Conservation (phyloP, 2,797 vertebrate species). For the Tinamus major region DNA sequence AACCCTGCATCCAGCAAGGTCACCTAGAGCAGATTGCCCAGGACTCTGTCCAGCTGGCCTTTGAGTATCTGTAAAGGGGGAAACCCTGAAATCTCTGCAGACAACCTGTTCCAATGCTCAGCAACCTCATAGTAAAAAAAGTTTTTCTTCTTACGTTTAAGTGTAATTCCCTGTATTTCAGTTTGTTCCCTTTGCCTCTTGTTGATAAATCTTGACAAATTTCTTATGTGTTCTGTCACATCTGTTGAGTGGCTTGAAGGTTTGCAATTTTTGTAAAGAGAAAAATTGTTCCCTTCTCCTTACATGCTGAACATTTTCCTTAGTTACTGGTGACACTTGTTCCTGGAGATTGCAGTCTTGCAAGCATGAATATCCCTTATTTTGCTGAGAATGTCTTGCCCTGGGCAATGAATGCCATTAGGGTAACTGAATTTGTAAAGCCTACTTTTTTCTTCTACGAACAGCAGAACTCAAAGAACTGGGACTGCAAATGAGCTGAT, state of each 20-base stretch:
- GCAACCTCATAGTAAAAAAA: neutral
- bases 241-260: neutral
- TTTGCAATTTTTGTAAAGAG: neutral
- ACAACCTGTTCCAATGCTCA: neutral
- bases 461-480: neutral
- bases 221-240: neutral
- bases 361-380: neutral
- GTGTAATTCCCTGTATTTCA: neutral
- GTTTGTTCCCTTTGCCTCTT: neutral
- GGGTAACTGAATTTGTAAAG: neutral
- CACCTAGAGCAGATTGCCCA: neutral
- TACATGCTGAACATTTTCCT: neutral
- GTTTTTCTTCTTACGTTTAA: neutral
- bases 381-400: neutral
- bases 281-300: neutral
- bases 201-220: neutral
- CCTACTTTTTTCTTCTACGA: neutral
- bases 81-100: neutral
- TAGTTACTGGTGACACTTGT: neutral
- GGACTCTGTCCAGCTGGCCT: neutral
- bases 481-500: neutral
- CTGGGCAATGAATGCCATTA: neutral
- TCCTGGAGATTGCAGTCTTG: neutral
- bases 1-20: neutral
- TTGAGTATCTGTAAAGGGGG: neutral